Evolutionary conservation across 2,113 vertebrate genomes (phyloP).

Genomic region (Elephantulus edwardii): DNA sequence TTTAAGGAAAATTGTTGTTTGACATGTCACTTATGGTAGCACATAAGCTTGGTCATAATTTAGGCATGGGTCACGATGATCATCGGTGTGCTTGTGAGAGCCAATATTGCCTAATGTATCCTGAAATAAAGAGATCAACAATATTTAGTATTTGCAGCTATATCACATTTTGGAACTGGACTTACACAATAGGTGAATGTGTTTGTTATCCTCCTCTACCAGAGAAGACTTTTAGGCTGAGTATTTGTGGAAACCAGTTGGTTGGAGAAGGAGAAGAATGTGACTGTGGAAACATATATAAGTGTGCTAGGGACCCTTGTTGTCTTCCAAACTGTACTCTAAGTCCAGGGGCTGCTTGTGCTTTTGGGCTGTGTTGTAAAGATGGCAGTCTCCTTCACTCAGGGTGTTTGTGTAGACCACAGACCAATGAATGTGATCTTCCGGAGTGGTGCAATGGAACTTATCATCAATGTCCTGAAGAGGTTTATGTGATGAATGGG

Average conservation of each 20-base stretch:
- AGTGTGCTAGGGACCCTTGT: constrained; percentile 12
- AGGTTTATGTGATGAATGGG: constrained; percentile 12
- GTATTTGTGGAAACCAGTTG: constrained; percentile 52
- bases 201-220: neutral
- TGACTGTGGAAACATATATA: constrained; percentile 39
- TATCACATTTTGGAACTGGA: constrained; percentile 71
- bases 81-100: constrained; percentile 33
- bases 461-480: constrained; percentile 23
- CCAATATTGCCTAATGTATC: constrained; percentile 66
- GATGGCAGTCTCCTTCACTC: neutral
- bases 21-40: neutral
- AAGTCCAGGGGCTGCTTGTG: constrained; percentile 49
- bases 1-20: neutral
- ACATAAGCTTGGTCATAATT: constrained; percentile 78
- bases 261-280: constrained; percentile 55
- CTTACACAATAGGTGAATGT: constrained; percentile 72
- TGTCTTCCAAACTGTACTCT: constrained; percentile 49
- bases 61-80: constrained; percentile 69
- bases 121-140: fast-evolving
- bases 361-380: constrained; percentile 52
- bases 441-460: constrained; percentile 62
- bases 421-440: constrained; percentile 48
- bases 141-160: constrained; percentile 80
- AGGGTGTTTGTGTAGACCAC: constrained; percentile 15
- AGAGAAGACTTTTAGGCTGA: neutral